Evolutionary conservation across 2,888 invertebrate species (phyloP), one percentile per base, ranked within the genome.

Genomic region (Amblyjoppa fuscipennis): DNA sequence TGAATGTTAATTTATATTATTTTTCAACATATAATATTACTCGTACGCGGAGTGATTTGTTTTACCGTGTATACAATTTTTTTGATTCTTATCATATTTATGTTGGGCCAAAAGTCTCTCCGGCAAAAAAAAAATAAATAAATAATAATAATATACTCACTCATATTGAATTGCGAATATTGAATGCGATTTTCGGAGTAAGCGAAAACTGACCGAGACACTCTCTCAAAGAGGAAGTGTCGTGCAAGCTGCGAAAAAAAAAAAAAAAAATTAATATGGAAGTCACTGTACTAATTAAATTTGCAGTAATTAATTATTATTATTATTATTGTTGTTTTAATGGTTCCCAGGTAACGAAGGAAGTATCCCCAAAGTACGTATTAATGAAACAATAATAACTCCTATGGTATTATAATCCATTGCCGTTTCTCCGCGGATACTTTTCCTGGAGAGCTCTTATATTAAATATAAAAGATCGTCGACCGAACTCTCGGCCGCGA

Each of bases 401-500:
- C 28, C 28, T 59, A 28, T 28, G 11, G 25, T 28, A 59, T 59
- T 59, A 59, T 59, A 59, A 59, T 59, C 59, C 3, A 13, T 59
- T 28, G 28, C 11, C 9, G 28, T 59, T 59, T 59, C 59, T 28
- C 28, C 59, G 16, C 45, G 28, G 25, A 3, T 13, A 25, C 28
- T 59, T n/a, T 64, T 16, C 31, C 25, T 7, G 71, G 51, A 34
- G 49, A 11, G 49, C 64, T 61, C 45, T 70, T 31, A 56, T 41
- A 49, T 59, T 59, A 25, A 25, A 28, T 59, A 59, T 1, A 64
- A 82, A 20, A 41, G 53, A 82, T 20, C 6, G 13, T 41, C 49
- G 34, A 34, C 31, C 71, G 53, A 25, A 53, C 51, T 70, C 73
- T 56, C 41, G 59, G 25, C 11, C 25, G 71, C 73, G 68, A 70